Conservation (phyloP, 1,140 invertebrate species). For the Ylistrum balloti region DNA sequence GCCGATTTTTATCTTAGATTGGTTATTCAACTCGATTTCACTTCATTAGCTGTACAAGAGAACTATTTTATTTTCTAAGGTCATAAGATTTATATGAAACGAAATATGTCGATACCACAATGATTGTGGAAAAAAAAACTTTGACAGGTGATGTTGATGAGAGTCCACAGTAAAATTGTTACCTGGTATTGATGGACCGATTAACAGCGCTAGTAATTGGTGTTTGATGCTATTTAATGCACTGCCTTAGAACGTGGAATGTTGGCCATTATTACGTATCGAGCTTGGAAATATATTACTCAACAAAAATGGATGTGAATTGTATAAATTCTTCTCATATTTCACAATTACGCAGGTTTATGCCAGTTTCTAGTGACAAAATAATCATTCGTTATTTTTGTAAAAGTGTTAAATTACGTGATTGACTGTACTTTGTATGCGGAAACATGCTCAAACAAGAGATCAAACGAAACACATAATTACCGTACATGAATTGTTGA, state of each 20-base stretch:
- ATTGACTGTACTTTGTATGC: not conserved
- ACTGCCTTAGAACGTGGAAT: not conserved
- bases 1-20: slow-evolving; percentile 34
- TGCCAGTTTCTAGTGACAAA: not conserved
- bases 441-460: slow-evolving; percentile 22
- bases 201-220: not conserved
- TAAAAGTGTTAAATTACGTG: not conserved
- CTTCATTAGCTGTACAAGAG: slow-evolving; percentile 30
- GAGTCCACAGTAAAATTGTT: not conserved
- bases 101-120: slow-evolving; percentile 11
- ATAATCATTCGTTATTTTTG: not conserved
- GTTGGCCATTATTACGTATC: not conserved
- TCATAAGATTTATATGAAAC: slow-evolving; percentile 40
- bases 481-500: not conserved
- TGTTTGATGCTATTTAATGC: not conserved
- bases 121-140: not conserved
- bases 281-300: slow-evolving; percentile 17
- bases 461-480: not conserved
- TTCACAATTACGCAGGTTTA: not conserved
- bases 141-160: slow-evolving; percentile 17
- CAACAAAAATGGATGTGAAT: not conserved
- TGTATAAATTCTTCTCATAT: not conserved
- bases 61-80: slow-evolving; percentile 13
- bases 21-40: slow-evolving; percentile 5
- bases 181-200: not conserved